A percentile compares a stretch with the other conserved stretches of the same genome.
phyloP scores from a whole-genome alignment of 2,888 invertebrate species.

The Busseola fusca region DNA sequence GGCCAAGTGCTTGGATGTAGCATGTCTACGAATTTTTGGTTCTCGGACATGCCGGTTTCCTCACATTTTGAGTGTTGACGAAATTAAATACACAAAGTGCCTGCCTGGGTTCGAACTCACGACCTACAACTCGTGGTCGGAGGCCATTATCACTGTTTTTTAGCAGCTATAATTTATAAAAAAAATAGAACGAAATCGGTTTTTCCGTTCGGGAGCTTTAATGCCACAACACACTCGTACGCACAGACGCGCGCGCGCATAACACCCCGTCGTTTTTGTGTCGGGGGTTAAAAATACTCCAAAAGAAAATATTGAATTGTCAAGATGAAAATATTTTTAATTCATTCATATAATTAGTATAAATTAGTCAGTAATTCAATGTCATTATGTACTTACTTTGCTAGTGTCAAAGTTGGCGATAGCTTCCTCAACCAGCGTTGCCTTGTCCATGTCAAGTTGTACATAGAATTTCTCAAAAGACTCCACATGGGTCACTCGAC shows the following conservation, averaged over 20 bases:
- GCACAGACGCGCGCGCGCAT: too few relatives aligned
- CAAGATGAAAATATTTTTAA: neutral
- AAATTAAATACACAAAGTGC: neutral
- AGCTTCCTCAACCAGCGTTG: conserved; percentile 78
- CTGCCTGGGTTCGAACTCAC: neutral
- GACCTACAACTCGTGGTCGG: neutral
- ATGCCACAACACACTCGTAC: too few relatives aligned
- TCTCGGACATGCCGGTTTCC: neutral
- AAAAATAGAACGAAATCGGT: too few relatives aligned
- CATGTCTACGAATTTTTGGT: neutral
- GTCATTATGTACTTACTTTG: conserved; percentile 68
- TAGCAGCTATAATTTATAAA: neutral
- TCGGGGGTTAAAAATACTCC: neutral
- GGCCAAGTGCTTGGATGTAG: neutral
- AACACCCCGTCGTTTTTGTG: too few relatives aligned
- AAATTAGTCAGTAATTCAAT: neutral
- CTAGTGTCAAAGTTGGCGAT: conserved; percentile 76
- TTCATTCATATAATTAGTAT: neutral
- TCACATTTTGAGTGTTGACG: neutral
- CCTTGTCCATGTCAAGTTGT: conserved; percentile 83
- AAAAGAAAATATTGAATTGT: neutral
- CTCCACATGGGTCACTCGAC: conserved; percentile 82
- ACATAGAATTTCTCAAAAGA: conserved; percentile 81
- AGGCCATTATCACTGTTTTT: neutral
- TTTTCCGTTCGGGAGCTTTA: too few relatives aligned